A percentile compares a stretch with the other conserved stretches of the same genome.
Evolutionary conservation across 37 sponge, comb jelly and placozoan genomes (phyloP).

Genomic region (Theonella swinhoei): DNA sequence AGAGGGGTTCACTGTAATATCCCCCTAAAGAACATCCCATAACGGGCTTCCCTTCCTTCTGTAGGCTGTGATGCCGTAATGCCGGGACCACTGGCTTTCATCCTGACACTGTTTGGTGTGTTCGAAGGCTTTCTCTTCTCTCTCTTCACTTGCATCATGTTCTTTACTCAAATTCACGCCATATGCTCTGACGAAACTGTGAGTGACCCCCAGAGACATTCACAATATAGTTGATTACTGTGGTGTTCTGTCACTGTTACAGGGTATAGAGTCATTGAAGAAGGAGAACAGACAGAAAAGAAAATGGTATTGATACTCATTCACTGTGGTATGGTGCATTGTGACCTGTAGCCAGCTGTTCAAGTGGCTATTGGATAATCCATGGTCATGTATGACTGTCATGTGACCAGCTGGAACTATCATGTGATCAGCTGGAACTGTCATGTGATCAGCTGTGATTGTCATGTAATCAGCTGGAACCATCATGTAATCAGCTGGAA

Average conservation of each 20-base stretch:
- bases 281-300: slow-evolving; percentile 55
- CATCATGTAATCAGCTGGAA: no score
- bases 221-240: background rate
- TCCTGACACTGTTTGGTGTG: slow-evolving; percentile 83
- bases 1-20: no score
- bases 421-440: no score
- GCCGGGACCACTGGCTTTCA: slow-evolving; percentile 84
- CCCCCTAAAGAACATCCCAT: no score
- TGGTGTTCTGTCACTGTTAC: background rate
- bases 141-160: slow-evolving; percentile 98
- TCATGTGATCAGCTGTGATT: no score
- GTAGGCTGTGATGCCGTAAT: slow-evolving; percentile 90
- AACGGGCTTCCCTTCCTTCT: background rate
- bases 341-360: background rate
- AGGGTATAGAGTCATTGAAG: slow-evolving; percentile 89
- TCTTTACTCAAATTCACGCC: slow-evolving; percentile 91
- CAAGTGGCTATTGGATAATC: background rate
- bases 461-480: no score
- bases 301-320: no score
- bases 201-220: slow-evolving; percentile 13
- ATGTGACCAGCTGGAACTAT: no score
- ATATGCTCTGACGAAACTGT: slow-evolving; percentile 97
- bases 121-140: slow-evolving; percentile 96
- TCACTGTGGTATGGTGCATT: background rate
- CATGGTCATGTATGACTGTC: background rate